A percentile compares a stretch with the other conserved stretches of the same genome.
Evolutionary conservation across 2,113 vertebrate genomes (phyloP).

Genomic region (Bos indicus): DNA sequence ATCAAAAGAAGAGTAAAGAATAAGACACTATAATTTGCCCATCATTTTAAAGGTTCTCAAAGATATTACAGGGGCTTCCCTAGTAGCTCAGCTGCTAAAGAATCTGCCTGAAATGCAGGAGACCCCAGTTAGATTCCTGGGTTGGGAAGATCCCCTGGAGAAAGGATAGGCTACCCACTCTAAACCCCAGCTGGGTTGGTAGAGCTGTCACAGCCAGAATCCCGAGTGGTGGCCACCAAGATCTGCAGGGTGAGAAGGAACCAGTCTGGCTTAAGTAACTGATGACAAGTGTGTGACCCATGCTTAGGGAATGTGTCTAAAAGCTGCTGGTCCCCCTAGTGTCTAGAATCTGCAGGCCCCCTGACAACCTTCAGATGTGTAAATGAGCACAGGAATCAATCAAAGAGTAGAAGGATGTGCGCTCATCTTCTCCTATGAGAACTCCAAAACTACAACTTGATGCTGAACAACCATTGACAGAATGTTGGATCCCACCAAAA

Average conservation of each 20-base stretch:
- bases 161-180: neutral
- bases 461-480: neutral
- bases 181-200: neutral
- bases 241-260: neutral
- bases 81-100: neutral
- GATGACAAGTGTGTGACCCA: neutral
- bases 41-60: neutral
- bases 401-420: neutral
- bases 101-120: neutral
- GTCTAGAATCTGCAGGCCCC: neutral
- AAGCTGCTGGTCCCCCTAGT: neutral
- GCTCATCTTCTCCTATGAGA: neutral
- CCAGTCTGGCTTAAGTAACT: neutral
- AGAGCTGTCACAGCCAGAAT: neutral
- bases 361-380: neutral
- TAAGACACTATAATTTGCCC: neutral
- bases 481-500: neutral
- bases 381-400: neutral
- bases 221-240: neutral
- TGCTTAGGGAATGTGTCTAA: neutral
- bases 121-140: neutral
- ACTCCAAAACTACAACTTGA: neutral
- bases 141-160: neutral
- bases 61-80: neutral
- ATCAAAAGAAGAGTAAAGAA: slow-evolving; percentile 31